Evolutionary conservation across 2,113 vertebrate species (phyloP), one percentile per base, ranked within the genome.

Genomic region (Hippocampus barbouri): DNA sequence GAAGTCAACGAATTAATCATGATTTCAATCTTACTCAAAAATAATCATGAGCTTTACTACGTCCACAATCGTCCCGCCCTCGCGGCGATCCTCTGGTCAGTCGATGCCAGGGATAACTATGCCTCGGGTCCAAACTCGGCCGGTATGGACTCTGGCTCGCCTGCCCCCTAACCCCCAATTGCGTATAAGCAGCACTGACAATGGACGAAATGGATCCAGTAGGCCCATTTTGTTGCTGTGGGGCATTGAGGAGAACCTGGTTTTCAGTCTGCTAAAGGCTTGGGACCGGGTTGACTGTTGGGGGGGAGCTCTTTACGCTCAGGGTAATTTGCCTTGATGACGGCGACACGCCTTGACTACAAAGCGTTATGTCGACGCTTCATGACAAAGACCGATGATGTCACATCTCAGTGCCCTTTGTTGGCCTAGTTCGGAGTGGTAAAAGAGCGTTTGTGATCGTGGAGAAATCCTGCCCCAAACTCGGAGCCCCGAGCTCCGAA

Each of bases 341-440:
- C 43, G 43, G 30, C 16, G 59, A 41, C 21, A 18, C 8, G 64
- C 64, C 43, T 47, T 21, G 40, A 66, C 43, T 12, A 66, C 64
- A 66, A 47, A 47, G 64, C 20, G 40, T 16, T 41, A 65, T 65
- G 63, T 66, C 64, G 8, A 47, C 23, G n/a, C 64, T 25, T 47
- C 15, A 27, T 47, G 43, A 66, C 64, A 45, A 66, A 66, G 64
- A 45, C 21, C 2, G 14, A 23, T 11, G 64, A 66, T 49, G 64
- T 66, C 43, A 18, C 15, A 4, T 8, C n/a, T 6, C 10, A 14
- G 25, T 15, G 23, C 23, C 64, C n/a, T 47, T 66, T 47, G 63
- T 45, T 23, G 41, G 41, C 41, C n/a, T 15, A 27, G 43, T 40
- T 21, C 20, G 8, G 20, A 63, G 18, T 1, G 14, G 30, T 18